Evolutionary conservation across 30 jellyfish, hydroid and myxozoan genomes (phyloP), one percentile per base, ranked within the genome.

Genomic region (Chrysaora quinquecirrha): DNA sequence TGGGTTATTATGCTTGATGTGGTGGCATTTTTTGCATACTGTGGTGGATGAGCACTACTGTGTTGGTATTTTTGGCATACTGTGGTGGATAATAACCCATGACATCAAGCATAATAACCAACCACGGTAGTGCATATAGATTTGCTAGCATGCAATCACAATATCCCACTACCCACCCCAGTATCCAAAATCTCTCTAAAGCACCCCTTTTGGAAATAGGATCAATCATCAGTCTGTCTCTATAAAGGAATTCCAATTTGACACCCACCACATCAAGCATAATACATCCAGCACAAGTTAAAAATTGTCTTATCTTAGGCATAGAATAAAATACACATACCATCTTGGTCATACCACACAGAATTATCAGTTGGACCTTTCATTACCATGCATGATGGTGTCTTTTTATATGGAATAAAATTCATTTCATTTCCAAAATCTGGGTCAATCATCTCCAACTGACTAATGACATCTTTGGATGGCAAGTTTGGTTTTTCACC

Each of bases 341-440:
- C 95, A 65, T 80, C 49, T 48, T 84, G 95, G 25, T 84, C 70
- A 30, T 50, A 73, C 95, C 95, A 84, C 11, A 84, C 88, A 23
- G 95, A 84, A 67, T 47, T 48, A n/a, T 84, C 31, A 1, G 95
- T 72, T 12, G 95, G 95, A 30, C 95, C 88, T 60, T 38, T 58
- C 19, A 84, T 30, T 1, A 79, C 76, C 84, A 84, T 71, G 30
- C 82, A 72, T 14, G 70, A 23, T 10, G 95, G 94, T 0, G 94
- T 87, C 71, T 83, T 62, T 32, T 71, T 74, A 19, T 65, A 47
- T 49, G 86, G 23, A 10, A 73, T 64, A 33, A 60, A 84, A 12
- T 84, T 84, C 88, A 58, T 64, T 64, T 84, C 95, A 73, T 84
- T 84, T 19, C 88, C 87, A 73, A 72, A 84, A 65, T 84, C 95